Evolutionary conservation across 2,113 vertebrate genomes (phyloP).

Genomic region (Crocuta crocuta): DNA sequence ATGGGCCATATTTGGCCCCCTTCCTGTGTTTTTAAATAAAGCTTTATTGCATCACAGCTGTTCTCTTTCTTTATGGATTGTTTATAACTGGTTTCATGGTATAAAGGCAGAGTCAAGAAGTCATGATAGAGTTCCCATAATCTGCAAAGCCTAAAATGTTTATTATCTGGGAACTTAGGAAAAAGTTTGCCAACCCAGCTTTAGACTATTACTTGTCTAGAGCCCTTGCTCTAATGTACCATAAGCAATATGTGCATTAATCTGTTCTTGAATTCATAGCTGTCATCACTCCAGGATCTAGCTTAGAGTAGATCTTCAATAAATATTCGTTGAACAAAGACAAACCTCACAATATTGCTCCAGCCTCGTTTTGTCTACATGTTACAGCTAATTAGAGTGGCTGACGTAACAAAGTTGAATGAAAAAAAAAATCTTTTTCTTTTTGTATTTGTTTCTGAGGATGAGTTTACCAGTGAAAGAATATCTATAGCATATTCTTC

Average conservation of each 20-base stretch:
- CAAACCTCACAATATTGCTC: not conserved
- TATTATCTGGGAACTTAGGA: not conserved
- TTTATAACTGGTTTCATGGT: not conserved
- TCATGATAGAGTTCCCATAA: not conserved
- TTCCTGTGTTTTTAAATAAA: not conserved
- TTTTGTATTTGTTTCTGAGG: slow-evolving; percentile 33
- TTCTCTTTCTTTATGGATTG: not conserved
- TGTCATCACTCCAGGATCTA: not conserved
- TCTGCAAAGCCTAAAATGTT: not conserved
- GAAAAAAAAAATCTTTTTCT: not conserved
- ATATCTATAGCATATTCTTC: not conserved
- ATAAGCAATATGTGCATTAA: not conserved
- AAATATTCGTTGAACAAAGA: slow-evolving; percentile 17
- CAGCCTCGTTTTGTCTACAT: not conserved
- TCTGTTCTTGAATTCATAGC: not conserved
- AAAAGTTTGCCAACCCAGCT: not conserved
- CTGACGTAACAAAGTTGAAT: not conserved
- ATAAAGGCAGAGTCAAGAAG: not conserved
- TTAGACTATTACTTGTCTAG: not conserved
- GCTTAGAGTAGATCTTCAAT: not conserved
- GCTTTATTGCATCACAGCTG: not conserved
- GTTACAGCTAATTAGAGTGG: not conserved
- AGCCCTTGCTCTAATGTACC: not conserved
- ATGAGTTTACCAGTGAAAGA: not conserved
- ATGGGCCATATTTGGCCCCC: not conserved